Conservation (phyloP, 2,888 invertebrate genomes). For the Cheilosia variabilis region DNA sequence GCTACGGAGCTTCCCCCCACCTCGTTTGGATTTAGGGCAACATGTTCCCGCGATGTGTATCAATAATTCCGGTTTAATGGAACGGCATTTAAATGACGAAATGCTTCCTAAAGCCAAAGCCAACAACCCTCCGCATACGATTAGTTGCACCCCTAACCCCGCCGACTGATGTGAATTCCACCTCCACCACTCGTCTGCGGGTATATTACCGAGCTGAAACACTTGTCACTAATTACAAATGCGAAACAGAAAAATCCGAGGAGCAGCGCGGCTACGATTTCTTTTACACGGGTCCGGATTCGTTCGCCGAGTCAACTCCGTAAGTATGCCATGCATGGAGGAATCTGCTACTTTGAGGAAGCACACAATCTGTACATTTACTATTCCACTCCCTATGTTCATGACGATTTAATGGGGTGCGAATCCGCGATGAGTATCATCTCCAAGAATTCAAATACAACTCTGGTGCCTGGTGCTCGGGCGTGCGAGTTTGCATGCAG, state of each 20-base stretch:
- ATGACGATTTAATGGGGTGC: constrained; percentile 75
- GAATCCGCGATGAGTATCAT: constrained; percentile 74
- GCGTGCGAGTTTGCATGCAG: constrained; percentile 29
- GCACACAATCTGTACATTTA: constrained; percentile 73
- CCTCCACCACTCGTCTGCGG: constrained; percentile 28
- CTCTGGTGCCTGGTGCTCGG: neutral
- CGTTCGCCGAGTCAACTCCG: constrained; percentile 53
- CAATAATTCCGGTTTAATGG: constrained; percentile 72
- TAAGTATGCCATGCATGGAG: constrained; percentile 55
- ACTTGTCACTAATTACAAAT: constrained; percentile 74
- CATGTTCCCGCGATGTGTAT: constrained; percentile 53
- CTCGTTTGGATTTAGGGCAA: constrained; percentile 12
- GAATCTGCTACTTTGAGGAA: constrained; percentile 68
- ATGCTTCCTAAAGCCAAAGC: constrained; percentile 46
- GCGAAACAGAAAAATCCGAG: constrained; percentile 56
- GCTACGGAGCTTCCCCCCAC: constrained; percentile 20
- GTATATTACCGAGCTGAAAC: constrained; percentile 46
- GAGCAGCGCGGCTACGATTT: constrained; percentile 58
- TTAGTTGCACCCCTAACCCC: constrained; percentile 36
- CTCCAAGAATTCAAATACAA: constrained; percentile 64
- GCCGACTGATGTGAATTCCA: constrained; percentile 18
- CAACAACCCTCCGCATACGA: constrained; percentile 60
- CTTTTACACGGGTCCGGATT: constrained; percentile 61
- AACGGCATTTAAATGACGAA: constrained; percentile 70
- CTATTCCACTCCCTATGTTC: constrained; percentile 64